Evolutionary conservation across 1,140 invertebrate species (phyloP).

Genomic region (Neoseiulus cucumeris): DNA sequence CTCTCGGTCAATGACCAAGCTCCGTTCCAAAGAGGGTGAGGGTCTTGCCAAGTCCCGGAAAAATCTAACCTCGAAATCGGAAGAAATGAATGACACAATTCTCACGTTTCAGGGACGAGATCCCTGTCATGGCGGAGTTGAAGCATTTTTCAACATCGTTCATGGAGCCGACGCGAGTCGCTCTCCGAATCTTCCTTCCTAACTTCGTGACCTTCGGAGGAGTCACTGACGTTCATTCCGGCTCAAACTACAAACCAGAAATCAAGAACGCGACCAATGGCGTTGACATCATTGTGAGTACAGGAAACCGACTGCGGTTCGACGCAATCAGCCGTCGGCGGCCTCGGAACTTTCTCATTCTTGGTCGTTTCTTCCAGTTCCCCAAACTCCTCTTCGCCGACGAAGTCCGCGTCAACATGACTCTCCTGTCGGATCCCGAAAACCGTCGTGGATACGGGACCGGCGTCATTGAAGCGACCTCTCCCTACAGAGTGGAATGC

Average conservation of each 20-base stretch:
- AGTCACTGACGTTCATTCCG: background rate
- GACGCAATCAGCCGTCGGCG: too few species aligned
- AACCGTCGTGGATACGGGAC: conserved; percentile 19
- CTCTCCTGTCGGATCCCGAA: conserved; percentile 18
- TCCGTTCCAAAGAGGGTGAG: background rate
- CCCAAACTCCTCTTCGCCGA: conserved; percentile 19
- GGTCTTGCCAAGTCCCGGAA: too few species aligned
- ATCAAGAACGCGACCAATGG: background rate
- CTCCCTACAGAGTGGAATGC: conserved; percentile 19
- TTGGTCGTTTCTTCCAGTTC: conserved; percentile 12
- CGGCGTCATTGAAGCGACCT: conserved; percentile 16
- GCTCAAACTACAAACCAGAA: background rate
- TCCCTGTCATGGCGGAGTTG: background rate
- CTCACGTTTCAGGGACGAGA: background rate
- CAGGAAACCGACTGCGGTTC: too few species aligned
- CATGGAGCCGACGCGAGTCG: background rate
- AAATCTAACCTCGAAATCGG: too few species aligned
- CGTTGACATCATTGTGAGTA: background rate
- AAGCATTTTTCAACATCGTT: background rate
- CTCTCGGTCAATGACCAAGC: background rate
- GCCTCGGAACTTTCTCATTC: too few species aligned
- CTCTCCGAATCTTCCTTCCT: background rate
- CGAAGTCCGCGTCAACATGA: conserved; percentile 17
- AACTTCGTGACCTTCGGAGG: background rate
- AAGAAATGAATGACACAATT: too few species aligned